phyloP scores from a whole-genome alignment of 2,888 invertebrate genomes.

The Cotesia congregata region DNA sequence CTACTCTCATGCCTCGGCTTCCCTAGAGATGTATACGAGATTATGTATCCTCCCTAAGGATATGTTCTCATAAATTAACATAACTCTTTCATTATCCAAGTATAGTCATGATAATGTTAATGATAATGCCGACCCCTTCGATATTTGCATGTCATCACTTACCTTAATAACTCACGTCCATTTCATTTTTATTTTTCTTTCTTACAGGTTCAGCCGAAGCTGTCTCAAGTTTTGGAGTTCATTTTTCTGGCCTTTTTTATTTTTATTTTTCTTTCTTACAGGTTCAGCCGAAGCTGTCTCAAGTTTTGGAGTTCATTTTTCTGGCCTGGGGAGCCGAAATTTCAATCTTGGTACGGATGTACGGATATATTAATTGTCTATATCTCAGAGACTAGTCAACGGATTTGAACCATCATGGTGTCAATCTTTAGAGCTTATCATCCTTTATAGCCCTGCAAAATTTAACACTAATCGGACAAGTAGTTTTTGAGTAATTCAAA shows the following conservation, averaged over 20 bases:
- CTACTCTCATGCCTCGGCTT: not conserved
- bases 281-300: not conserved
- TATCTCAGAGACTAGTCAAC: not conserved
- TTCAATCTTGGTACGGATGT: not conserved
- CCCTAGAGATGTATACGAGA: slow-evolving; percentile 15
- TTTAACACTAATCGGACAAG: too few species aligned
- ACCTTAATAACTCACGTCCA: not conserved
- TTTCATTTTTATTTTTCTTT: not conserved
- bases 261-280: not conserved
- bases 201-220: too few species aligned
- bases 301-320: not conserved
- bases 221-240: not conserved
- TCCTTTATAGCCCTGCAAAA: not conserved
- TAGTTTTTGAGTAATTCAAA: too few species aligned
- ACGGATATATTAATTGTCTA: not conserved
- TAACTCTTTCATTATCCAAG: slow-evolving; percentile 1
- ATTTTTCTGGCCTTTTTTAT: too few species aligned
- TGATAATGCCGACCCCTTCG: not conserved
- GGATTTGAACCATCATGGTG: not conserved
- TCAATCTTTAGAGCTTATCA: not conserved
- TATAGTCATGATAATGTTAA: not conserved
- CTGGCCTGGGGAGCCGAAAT: not conserved
- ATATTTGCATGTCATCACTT: not conserved
- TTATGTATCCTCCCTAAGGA: slow-evolving; percentile 22
- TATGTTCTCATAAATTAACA: slow-evolving; percentile 22